A percentile compares a stretch with the other conserved stretches of the same genome.
phyloP scores from a whole-genome alignment of 2,113 vertebrate genomes.

The Podilymbus podiceps region DNA sequence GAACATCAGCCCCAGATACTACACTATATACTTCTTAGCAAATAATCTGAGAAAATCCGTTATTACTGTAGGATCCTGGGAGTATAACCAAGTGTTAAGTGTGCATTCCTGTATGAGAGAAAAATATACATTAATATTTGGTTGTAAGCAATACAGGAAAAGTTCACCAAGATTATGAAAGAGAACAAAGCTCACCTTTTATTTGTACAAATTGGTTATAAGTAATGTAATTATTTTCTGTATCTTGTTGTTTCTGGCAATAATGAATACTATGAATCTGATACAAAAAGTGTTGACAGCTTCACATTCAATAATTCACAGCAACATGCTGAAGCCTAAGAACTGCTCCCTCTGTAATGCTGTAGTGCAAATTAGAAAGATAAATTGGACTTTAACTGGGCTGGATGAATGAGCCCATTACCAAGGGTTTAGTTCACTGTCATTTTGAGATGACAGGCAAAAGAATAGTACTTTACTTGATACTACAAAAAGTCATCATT shows the following conservation, averaged over 20 bases:
- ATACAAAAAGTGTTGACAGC: background rate
- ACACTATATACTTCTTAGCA: background rate
- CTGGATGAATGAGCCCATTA: constrained; percentile 44
- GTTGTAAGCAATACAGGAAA: background rate
- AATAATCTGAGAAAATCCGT: background rate
- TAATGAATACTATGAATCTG: background rate
- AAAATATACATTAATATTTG: background rate
- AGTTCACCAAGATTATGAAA: background rate
- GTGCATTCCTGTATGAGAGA: background rate
- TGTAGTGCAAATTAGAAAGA: constrained; percentile 10
- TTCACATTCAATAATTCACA: background rate
- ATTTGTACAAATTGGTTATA: background rate
- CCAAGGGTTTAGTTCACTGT: constrained; percentile 14
- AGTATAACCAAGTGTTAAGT: background rate
- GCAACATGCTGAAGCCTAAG: background rate
- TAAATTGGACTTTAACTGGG: constrained; percentile 18
- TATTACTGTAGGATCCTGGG: background rate
- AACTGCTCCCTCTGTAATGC: background rate
- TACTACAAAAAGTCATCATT: background rate
- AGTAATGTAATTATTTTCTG: background rate
- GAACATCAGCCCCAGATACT: background rate
- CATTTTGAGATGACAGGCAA: constrained; percentile 26
- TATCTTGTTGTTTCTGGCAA: background rate
- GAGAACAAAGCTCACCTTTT: background rate
- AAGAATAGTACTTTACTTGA: constrained; percentile 21